A percentile compares a stretch with the other conserved stretches of the same genome.
Conservation (phyloP, 2,888 invertebrate species). For the Antitype chi region DNA sequence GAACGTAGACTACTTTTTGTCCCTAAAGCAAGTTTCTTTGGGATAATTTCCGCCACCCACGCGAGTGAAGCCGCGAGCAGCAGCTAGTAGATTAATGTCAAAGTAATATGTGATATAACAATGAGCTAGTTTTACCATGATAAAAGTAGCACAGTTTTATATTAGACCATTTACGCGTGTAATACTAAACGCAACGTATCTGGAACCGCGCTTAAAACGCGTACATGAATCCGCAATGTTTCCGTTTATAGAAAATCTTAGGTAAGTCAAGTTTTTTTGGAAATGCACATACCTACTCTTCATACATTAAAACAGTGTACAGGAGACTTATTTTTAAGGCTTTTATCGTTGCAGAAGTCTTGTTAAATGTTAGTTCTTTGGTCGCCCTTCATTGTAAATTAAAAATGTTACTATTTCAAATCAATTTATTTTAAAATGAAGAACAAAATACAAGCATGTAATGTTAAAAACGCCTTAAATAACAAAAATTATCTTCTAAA, state of each 20-base stretch:
- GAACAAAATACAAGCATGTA: conserved; percentile 33
- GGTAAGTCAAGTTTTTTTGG: background rate
- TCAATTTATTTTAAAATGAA: conserved; percentile 4
- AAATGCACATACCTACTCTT: background rate
- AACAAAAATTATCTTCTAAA: conserved; percentile 28
- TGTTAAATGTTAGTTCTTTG: conserved; percentile 4
- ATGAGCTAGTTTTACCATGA: no score
- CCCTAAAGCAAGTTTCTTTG: no score
- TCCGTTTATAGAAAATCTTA: background rate
- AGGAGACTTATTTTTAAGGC: conserved; percentile 10
- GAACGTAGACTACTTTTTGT: no score
- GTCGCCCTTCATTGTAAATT: conserved; percentile 5
- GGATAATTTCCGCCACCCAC: no score
- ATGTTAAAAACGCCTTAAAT: conserved; percentile 50
- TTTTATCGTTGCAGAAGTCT: conserved; percentile 12
- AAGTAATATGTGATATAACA: background rate
- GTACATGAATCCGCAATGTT: no score
- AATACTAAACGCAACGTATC: background rate
- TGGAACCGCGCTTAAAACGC: background rate
- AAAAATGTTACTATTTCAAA: conserved; percentile 5
- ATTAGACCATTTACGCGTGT: background rate
- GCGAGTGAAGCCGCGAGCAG: no score
- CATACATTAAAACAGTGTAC: conserved; percentile 4
- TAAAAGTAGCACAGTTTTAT: background rate
- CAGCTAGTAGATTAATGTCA: background rate